These are phyloP conservation scores for Leiothrix lutea DNA, from an alignment of 2,113 vertebrate species.

Conservation along the genomic window DNA sequence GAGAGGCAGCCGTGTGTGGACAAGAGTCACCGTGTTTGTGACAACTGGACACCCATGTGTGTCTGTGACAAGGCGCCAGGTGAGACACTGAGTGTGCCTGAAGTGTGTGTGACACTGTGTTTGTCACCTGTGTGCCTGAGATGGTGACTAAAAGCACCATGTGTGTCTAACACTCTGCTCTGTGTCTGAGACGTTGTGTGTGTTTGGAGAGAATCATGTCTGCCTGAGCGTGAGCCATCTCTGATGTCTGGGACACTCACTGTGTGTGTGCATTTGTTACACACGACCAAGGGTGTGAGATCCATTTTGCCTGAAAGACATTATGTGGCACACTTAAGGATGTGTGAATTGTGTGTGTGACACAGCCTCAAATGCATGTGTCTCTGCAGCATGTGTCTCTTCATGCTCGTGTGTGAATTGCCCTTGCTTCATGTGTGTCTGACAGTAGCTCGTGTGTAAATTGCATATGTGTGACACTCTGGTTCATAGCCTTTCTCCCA, in stretches of 20 bases:
- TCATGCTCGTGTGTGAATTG: rapidly evolving
- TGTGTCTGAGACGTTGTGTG: background rate
- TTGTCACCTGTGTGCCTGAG: background rate
- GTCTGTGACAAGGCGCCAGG: rapidly evolving
- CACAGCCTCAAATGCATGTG: rapidly evolving
- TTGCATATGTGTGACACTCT: rapidly evolving
- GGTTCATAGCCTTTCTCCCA: background rate
- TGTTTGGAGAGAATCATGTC: rapidly evolving
- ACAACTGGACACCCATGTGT: rapidly evolving
- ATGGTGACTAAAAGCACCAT: rapidly evolving
- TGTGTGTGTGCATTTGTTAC: background rate
- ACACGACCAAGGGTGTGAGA: background rate
- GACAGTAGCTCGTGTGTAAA: background rate
- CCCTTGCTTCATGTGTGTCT: background rate
- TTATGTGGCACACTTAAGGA: rapidly evolving
- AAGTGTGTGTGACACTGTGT: rapidly evolving
- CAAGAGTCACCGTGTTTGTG: background rate
- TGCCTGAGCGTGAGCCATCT: background rate
- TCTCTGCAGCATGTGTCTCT: background rate
- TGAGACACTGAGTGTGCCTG: background rate
- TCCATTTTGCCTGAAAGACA: background rate
- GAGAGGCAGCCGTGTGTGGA: rapidly evolving
- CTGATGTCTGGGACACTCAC: background rate
- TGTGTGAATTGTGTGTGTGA: rapidly evolving
- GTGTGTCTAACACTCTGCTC: rapidly evolving